Base-by-base conservation (phyloP, 2,888 invertebrate genomes). In the Mythimna lalbum region DNA sequence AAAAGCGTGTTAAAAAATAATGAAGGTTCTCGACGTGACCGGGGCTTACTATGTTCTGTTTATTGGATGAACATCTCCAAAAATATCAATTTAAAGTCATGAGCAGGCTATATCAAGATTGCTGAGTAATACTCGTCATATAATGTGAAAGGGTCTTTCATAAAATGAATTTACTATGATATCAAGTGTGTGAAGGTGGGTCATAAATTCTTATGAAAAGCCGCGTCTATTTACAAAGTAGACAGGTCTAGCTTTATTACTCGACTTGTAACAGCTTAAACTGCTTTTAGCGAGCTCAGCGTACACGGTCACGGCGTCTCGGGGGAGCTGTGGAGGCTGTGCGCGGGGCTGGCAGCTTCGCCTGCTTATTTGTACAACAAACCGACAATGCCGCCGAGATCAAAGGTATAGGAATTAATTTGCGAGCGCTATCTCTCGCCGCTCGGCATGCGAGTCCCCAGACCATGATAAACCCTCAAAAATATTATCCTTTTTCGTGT, bases 341-440 rank as follows among this genome's bases (percentile, higher is more conserved):
- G 72, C 80, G 71, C 78, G 78, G 73, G 74, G 76, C 74, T 75
- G 69, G 73, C 74, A 78, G 84, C 85, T 73, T 85, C 76, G 86
- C 83, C 74, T 89, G 88, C 87, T 91, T 93, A 93, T 93, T 93
- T 94, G 92, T 91, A 90, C 90, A 90, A 90, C 90, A 90, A 90
- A 90, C 91, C 90, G 89, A 94, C 93, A 94, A 93, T 93, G 88
- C 90, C 88, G 88, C 79, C 80, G 89, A 93, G 92, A 94, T 94
- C 94, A 94, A 94, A 94, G 92, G 88, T 88, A 90, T 91, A 89
- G 93, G 91, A 93, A 94, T 94, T 94, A 93, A 94, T 94, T 94
- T 93, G 90, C 89, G 87, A 92, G 90, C 89, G 90, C 90, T 92
- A 91, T 91, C 91, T 91, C 88, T 86, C 88, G 81, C 86, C 84